Conservation (phyloP, 2,113 vertebrate genomes). For the human (Homo sapiens) region DNA sequence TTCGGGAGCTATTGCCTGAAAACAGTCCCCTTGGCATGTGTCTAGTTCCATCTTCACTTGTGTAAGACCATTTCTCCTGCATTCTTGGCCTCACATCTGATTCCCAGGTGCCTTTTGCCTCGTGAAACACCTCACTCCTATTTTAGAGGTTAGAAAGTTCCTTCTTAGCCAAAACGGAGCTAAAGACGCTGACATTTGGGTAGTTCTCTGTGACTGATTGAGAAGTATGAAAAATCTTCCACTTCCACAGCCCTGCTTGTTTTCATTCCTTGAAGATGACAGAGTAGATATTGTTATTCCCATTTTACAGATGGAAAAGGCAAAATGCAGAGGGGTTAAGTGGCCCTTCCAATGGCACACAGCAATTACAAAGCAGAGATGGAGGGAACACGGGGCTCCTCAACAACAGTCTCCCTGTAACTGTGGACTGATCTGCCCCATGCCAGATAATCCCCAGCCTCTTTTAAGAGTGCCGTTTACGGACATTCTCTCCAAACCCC, state of each 20-base stretch:
- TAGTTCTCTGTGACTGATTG: not conserved
- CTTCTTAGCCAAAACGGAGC: not conserved
- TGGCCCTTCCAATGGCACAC: not conserved
- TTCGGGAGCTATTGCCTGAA: not conserved
- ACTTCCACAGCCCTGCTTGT: accelerated
- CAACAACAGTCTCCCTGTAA: not conserved
- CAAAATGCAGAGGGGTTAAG: not conserved
- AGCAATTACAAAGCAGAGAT: not conserved
- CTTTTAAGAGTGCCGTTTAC: not conserved
- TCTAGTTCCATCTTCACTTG: accelerated
- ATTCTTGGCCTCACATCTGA: not conserved
- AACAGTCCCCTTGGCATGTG: not conserved
- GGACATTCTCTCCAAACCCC: not conserved
- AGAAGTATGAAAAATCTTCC: not conserved
- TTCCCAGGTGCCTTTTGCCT: not conserved
- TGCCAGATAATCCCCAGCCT: not conserved
- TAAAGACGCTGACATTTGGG: accelerated
- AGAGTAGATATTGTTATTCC: not conserved
- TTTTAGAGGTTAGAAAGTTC: not conserved
- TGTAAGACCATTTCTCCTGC: not conserved
- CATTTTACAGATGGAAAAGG: not conserved
- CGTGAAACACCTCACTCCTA: not conserved
- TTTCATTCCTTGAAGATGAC: not conserved
- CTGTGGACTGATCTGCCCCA: not conserved
- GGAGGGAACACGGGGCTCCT: accelerated